Evolutionary conservation across 1,140 invertebrate genomes (phyloP).

Genomic region (Drosophila orena): DNA sequence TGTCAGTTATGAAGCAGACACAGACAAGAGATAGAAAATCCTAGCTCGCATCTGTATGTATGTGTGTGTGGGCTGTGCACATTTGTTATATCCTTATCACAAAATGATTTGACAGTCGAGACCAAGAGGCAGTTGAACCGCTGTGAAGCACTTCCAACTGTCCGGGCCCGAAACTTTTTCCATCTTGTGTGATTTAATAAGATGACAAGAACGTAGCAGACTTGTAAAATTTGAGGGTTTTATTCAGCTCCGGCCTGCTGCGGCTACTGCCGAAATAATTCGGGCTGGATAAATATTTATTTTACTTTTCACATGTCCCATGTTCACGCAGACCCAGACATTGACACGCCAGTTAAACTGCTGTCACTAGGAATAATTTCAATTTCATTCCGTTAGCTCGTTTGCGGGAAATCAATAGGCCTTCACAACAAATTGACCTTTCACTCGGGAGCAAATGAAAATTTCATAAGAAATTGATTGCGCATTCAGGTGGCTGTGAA

Average conservation of each 20-base stretch:
- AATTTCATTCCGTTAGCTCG: constrained; percentile 53
- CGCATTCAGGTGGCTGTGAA: constrained; percentile 20
- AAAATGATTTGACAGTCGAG: constrained; percentile 77
- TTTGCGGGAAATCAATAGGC: constrained; percentile 52
- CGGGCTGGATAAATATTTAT: constrained; percentile 68
- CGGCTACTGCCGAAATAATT: constrained; percentile 33
- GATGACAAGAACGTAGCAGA: constrained; percentile 28
- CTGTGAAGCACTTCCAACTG: constrained; percentile 12
- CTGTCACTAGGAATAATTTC: constrained; percentile 75
- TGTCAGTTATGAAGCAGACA: constrained; percentile 74
- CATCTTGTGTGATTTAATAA: constrained; percentile 60
- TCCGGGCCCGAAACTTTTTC: constrained; percentile 14
- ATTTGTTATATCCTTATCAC: constrained; percentile 73
- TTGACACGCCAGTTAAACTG: constrained; percentile 66
- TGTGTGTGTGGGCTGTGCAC: constrained; percentile 24
- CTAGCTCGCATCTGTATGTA: constrained; percentile 22
- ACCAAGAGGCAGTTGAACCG: constrained; percentile 68
- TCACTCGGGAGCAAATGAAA: constrained; percentile 33
- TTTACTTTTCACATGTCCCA: constrained; percentile 57
- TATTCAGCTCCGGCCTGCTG: constrained; percentile 33
- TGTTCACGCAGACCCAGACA: constrained; percentile 6
- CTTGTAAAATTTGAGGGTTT: constrained; percentile 58
- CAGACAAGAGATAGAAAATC: constrained; percentile 39
- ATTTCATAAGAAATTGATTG: constrained; percentile 49
- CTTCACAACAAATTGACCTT: constrained; percentile 62